These are phyloP conservation scores for Mystacides longicornis DNA, from an alignment of 2,888 invertebrate species.

Conservation along the genomic window DNA sequence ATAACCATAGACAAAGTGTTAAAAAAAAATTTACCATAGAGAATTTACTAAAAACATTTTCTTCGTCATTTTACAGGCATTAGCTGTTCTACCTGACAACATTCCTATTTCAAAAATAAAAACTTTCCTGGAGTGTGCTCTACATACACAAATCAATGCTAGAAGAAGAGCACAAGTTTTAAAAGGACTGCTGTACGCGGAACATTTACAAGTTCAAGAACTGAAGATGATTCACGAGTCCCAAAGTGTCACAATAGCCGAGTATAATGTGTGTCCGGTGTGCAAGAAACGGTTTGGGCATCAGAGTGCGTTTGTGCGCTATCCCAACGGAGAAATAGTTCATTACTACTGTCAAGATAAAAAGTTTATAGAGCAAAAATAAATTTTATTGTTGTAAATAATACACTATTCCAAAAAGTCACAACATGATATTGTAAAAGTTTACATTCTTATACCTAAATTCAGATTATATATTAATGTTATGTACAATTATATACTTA, in stretches of 20 bases:
- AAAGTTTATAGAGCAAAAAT: conserved; percentile 8
- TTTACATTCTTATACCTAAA: too few species aligned
- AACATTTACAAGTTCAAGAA: conserved; percentile 77
- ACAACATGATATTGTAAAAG: too few species aligned
- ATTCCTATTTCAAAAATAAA: conserved; percentile 71
- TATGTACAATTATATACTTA: too few species aligned
- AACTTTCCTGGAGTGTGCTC: conserved; percentile 70
- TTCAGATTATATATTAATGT: too few species aligned
- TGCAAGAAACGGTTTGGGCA: conserved; percentile 92
- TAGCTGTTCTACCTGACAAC: conserved; percentile 73
- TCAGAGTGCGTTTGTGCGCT: conserved; percentile 89
- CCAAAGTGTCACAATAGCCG: conserved; percentile 75
- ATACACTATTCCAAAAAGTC: too few species aligned
- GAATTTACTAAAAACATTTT: too few species aligned
- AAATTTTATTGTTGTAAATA: neutral
- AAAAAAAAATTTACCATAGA: too few species aligned
- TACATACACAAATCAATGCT: conserved; percentile 65
- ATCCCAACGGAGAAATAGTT: conserved; percentile 85
- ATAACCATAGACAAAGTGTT: too few species aligned
- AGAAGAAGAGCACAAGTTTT: conserved; percentile 70
- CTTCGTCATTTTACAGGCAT: conserved; percentile 55
- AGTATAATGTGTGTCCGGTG: conserved; percentile 80
- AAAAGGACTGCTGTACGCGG: conserved; percentile 76
- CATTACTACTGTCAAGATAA: conserved; percentile 71
- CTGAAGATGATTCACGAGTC: conserved; percentile 73